Evolutionary conservation across 2,113 vertebrate genomes (phyloP), one percentile per base, ranked within the genome.

Genomic region (Phainopepla nitens): DNA sequence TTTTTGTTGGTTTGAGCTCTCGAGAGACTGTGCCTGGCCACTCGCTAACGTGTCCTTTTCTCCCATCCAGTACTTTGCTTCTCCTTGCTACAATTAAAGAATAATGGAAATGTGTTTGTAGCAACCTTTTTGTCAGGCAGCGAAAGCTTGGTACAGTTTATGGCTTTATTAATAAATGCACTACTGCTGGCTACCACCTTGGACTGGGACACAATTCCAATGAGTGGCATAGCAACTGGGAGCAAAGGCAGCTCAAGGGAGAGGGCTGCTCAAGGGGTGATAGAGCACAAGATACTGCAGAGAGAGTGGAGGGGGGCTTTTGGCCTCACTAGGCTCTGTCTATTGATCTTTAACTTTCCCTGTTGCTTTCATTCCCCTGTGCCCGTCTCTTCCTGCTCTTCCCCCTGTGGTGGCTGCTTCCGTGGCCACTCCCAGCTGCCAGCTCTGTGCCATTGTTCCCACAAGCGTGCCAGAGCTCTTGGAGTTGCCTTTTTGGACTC

Each of bases 1-100:
- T 92, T 96, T 93, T 85, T 97, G 62, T 93, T 94, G 84, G 71
- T 77, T 42, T 83, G 86, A 66, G 71, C 87, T 97, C 84, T 90
- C 93, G 47, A 13, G 91, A 85, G 90, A 28, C 50, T 39, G 49
- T 45, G 95, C 86, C 87, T 93, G 61, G 57, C 82, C 56, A 54
- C 76, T 93, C 90, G 50, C 21, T 53, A 36, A 12, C 3, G 1
- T 80, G 70, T 87, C 68, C 70, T 89, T 93, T 93, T 83, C 70
- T 94, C 70, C 82, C 39, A 42, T 68, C 75, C 82, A 36, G 8
- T 80, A 69, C 71, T 92, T 92, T 45, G 13, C 66, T 89, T 69
- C 76, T 78, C 31, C 35, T 90, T 72, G 60, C 72, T 60, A 51
- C 85, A 95, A 81, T 60, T 36, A 53, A 60, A 69, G 66, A 77